Evolutionary conservation across 2,888 invertebrate species (phyloP).

Genomic region (Eudasyphora cyanicolor): DNA sequence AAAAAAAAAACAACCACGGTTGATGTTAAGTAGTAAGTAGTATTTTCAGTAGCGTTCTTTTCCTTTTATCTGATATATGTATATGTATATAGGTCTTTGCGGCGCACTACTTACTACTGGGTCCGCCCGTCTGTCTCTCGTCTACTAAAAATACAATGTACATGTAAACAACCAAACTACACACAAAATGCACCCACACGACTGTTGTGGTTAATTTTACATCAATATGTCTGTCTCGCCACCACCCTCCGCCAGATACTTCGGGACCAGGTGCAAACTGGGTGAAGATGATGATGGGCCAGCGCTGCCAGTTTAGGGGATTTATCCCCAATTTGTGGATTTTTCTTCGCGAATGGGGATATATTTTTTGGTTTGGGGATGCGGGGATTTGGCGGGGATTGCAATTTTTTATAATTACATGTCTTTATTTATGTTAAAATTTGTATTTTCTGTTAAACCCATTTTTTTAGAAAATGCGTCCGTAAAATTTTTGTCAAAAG

Average conservation of each 20-base stretch:
- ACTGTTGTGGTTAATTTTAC: slow-evolving; percentile 18
- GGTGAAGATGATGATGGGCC: background rate
- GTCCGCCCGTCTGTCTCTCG: too few species aligned
- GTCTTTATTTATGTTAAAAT: too few species aligned
- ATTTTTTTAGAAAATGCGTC: too few species aligned
- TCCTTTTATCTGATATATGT: background rate
- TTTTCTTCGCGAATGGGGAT: too few species aligned
- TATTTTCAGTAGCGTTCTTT: too few species aligned
- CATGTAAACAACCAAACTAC: background rate
- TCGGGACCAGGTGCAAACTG: background rate
- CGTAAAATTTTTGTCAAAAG: too few species aligned
- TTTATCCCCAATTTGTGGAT: too few species aligned
- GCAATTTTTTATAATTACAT: too few species aligned
- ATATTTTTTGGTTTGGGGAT: too few species aligned
- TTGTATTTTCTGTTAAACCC: too few species aligned
- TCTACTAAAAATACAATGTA: background rate
- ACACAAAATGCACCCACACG: slow-evolving; percentile 30
- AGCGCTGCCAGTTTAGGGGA: background rate
- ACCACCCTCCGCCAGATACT: background rate
- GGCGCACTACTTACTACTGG: too few species aligned
- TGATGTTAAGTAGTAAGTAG: background rate
- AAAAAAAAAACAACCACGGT: background rate
- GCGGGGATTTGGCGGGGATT: too few species aligned
- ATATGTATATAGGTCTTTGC: background rate
- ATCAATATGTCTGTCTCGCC: slow-evolving; percentile 14